Evolutionary conservation across 2,113 vertebrate genomes (phyloP).

Genomic region (Malurus elegans): DNA sequence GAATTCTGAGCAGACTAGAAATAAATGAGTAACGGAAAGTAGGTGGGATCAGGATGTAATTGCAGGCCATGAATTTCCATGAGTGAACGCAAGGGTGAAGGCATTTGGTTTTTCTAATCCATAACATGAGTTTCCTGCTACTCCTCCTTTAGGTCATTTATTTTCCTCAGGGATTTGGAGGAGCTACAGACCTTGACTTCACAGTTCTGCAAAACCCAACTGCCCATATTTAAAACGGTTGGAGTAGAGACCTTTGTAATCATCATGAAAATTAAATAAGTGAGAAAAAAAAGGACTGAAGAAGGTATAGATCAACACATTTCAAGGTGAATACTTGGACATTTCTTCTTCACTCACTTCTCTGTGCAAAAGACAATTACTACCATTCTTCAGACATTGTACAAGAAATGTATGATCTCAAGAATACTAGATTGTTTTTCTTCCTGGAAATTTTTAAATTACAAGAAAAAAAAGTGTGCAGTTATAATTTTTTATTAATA

Average conservation of each 20-base stretch:
- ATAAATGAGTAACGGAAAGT: background rate
- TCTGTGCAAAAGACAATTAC: background rate
- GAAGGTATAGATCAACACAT: background rate
- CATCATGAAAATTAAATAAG: background rate
- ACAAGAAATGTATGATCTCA: background rate
- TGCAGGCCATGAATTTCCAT: background rate
- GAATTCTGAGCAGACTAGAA: background rate
- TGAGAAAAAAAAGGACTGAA: background rate
- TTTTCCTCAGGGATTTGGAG: background rate
- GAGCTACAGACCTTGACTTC: background rate
- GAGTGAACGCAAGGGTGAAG: background rate
- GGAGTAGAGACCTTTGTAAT: background rate
- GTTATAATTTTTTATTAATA: background rate
- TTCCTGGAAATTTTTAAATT: background rate
- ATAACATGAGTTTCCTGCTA: background rate
- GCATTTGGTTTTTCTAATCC: background rate
- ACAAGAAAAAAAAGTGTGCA: background rate
- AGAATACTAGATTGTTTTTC: background rate
- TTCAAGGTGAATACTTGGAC: background rate
- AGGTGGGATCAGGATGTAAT: background rate
- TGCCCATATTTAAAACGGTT: background rate
- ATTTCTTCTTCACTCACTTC: background rate
- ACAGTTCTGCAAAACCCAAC: rapidly evolving
- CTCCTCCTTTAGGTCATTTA: background rate
- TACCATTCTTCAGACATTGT: background rate